Evolutionary conservation across 2,888 invertebrate species (phyloP).

Genomic region (Miltochrista miniata): DNA sequence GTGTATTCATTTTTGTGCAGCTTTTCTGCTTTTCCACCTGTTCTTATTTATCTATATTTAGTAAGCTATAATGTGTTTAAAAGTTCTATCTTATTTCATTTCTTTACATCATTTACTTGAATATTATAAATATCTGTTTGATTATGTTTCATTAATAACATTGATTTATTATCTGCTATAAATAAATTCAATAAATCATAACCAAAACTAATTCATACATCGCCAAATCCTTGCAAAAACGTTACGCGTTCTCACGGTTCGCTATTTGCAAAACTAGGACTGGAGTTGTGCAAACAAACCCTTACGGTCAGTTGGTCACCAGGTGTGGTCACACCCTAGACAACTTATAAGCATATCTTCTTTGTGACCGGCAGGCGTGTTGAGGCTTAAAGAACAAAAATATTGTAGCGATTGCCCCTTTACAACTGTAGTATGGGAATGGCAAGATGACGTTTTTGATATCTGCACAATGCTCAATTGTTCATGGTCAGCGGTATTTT

Average conservation of each 20-base stretch:
- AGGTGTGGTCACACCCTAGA: slow-evolving; percentile 72
- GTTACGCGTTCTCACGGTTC: slow-evolving; percentile 72
- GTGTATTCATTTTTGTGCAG: too few relatives aligned
- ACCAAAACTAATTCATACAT: slow-evolving; percentile 18
- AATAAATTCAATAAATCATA: slow-evolving; percentile 8
- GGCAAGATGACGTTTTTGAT: slow-evolving; percentile 73
- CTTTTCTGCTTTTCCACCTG: too few relatives aligned
- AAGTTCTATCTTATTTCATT: too few relatives aligned
- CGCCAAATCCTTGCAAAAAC: slow-evolving; percentile 35
- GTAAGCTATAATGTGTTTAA: too few relatives aligned
- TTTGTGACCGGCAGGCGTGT: slow-evolving; percentile 70
- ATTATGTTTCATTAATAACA: background rate
- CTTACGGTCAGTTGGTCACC: slow-evolving; percentile 77
- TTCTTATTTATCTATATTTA: too few relatives aligned
- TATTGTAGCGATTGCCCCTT: slow-evolving; percentile 68
- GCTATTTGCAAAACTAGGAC: slow-evolving; percentile 61
- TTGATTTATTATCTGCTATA: background rate
- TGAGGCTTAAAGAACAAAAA: slow-evolving; percentile 67
- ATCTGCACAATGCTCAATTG: slow-evolving; percentile 60
- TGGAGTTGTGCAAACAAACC: slow-evolving; percentile 69
- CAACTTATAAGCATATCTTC: slow-evolving; percentile 62
- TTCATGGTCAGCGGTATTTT: slow-evolving; percentile 62
- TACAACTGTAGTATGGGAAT: slow-evolving; percentile 61
- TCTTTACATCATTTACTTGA: background rate
- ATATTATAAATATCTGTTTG: background rate